Evolutionary conservation across 2,113 vertebrate species (phyloP).

Genomic region (Arvicanthis niloticus): DNA sequence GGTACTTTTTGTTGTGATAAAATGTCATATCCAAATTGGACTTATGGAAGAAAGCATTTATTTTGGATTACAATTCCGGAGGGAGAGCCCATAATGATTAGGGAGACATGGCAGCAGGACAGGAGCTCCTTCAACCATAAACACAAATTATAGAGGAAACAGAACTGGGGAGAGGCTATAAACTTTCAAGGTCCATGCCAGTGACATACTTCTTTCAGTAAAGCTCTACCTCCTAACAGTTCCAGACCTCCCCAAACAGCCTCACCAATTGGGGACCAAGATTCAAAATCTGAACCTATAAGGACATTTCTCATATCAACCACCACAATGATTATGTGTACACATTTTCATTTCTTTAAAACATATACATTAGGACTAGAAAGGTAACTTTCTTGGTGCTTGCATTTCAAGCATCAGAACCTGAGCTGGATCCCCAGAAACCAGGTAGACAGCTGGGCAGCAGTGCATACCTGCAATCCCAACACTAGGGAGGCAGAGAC

Average conservation of each 20-base stretch:
- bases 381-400: background rate
- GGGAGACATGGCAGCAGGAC: background rate
- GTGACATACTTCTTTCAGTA: no score
- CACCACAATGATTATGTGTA: background rate
- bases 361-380: background rate
- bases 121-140: background rate
- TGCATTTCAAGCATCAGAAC: background rate
- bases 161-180: background rate
- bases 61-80: no score
- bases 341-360: background rate
- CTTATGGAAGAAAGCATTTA: background rate
- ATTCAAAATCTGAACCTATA: background rate
- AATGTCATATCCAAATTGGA: background rate
- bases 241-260: background rate
- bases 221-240: no score
- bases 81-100: background rate
- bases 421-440: background rate
- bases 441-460: background rate
- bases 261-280: background rate
- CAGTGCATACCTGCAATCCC: accelerated
- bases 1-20: background rate
- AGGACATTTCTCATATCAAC: background rate
- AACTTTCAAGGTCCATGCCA: background rate
- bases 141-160: background rate
- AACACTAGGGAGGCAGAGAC: background rate